phyloP scores from a whole-genome alignment of 1,140 invertebrate genomes.

The Acromyrmex echinatior region DNA sequence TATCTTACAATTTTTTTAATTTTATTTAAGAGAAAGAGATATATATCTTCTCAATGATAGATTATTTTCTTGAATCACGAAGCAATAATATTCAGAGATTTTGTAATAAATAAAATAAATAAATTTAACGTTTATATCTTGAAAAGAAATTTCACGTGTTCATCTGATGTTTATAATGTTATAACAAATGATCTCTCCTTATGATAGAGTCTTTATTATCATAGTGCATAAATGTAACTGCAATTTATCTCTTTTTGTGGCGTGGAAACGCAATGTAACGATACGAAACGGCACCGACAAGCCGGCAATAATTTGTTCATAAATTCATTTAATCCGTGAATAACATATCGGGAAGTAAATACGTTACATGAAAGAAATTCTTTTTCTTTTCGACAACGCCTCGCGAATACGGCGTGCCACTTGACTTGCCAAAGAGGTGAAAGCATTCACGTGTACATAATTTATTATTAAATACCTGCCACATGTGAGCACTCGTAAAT shows the following conservation, averaged over 20 bases:
- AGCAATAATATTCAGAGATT: neutral
- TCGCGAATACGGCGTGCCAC: neutral
- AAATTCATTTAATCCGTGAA: slow-evolving; percentile 57
- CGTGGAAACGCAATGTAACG: slow-evolving; percentile 12
- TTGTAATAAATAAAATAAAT: neutral
- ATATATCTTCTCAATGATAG: neutral
- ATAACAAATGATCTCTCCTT: neutral
- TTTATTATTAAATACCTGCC: slow-evolving; percentile 47
- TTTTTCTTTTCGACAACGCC: slow-evolving; percentile 14
- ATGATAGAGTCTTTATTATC: neutral
- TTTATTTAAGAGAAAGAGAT: neutral
- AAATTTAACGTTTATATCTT: neutral
- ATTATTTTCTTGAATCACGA: neutral
- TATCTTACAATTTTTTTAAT: neutral
- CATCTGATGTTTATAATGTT: neutral
- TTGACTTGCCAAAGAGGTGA: slow-evolving; percentile 24
- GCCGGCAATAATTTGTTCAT: slow-evolving; percentile 32
- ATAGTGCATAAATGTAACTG: slow-evolving; percentile 12
- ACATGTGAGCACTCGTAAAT: slow-evolving; percentile 9
- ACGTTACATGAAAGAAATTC: slow-evolving; percentile 17
- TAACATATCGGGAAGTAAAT: slow-evolving; percentile 60
- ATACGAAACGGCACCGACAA: neutral
- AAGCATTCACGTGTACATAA: slow-evolving; percentile 34
- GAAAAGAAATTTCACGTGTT: neutral
- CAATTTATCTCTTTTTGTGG: neutral